Conservation (phyloP, 2,113 vertebrate genomes). For the Dasypus novemcinctus region DNA sequence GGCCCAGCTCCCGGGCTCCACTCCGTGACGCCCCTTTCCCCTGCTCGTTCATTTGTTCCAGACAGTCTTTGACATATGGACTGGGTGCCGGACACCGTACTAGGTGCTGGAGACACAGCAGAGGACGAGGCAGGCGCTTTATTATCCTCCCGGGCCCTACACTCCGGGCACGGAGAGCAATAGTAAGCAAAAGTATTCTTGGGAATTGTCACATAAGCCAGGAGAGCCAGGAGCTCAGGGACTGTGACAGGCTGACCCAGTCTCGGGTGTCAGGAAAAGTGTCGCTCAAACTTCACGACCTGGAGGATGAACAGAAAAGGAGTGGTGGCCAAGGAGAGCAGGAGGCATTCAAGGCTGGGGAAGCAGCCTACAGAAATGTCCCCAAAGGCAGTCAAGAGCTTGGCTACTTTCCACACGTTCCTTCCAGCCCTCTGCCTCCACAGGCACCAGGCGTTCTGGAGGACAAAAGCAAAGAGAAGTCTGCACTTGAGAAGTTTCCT, state of each 20-base stretch:
- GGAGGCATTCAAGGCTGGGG: neutral
- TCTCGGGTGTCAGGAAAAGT: neutral
- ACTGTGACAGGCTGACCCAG: neutral
- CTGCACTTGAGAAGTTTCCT: neutral
- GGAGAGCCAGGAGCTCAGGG: rapidly evolving
- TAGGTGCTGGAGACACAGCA: neutral
- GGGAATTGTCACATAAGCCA: neutral
- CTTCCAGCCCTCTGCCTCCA: neutral
- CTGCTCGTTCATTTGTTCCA: neutral
- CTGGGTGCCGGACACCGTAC: too few species aligned
- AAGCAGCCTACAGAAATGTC: neutral
- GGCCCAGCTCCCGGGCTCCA: neutral
- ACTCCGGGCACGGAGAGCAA: rapidly evolving
- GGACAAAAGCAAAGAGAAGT: neutral
- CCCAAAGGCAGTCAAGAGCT: neutral
- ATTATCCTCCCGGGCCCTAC: neutral
- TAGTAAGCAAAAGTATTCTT: neutral
- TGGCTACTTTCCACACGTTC: neutral
- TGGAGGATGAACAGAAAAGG: neutral
- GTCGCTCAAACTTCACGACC: neutral
- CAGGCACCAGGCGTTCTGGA: neutral
- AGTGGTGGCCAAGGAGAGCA: neutral
- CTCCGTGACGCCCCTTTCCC: neutral
- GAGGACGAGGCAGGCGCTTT: neutral
- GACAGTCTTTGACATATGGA: neutral